Evolutionary conservation across 1,140 invertebrate genomes (phyloP).

Genomic region (Lordiphosa collinella): DNA sequence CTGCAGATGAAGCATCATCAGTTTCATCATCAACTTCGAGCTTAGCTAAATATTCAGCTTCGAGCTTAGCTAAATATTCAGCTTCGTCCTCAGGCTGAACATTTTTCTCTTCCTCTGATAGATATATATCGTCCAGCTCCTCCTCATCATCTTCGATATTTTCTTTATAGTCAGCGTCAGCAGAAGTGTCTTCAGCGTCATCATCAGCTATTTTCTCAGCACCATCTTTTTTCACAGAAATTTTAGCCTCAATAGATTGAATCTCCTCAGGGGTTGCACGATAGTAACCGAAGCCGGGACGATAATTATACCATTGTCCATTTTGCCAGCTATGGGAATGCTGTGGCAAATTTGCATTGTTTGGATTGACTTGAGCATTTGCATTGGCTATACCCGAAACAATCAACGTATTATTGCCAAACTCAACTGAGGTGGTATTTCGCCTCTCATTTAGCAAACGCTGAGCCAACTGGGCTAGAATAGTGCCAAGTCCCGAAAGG

Average conservation of each 20-base stretch:
- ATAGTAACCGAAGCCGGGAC: constrained; percentile 2
- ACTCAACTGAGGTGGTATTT: constrained; percentile 18
- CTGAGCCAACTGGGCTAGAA: constrained; percentile 17
- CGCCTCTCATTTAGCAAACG: not conserved
- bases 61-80: no score
- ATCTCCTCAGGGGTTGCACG: not conserved
- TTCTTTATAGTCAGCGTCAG: no score
- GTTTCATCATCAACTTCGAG: no score
- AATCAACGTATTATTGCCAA: constrained; percentile 37
- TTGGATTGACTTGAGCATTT: constrained; percentile 1
- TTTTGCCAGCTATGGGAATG: not conserved
- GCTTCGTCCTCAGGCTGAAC: no score
- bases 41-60: no score
- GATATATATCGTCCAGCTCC: not conserved
- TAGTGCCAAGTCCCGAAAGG: not conserved
- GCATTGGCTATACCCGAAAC: constrained; percentile 23
- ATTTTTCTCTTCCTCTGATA: no score
- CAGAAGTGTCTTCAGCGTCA: not conserved
- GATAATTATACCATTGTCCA: not conserved
- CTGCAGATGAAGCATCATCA: no score
- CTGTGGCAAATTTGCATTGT: not conserved
- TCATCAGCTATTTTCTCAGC: not conserved
- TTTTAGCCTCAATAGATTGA: not conserved
- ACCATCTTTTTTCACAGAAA: not conserved
- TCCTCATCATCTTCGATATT: not conserved